Conservation (phyloP, 2,888 invertebrate species). For the Pyralis farinalis region DNA sequence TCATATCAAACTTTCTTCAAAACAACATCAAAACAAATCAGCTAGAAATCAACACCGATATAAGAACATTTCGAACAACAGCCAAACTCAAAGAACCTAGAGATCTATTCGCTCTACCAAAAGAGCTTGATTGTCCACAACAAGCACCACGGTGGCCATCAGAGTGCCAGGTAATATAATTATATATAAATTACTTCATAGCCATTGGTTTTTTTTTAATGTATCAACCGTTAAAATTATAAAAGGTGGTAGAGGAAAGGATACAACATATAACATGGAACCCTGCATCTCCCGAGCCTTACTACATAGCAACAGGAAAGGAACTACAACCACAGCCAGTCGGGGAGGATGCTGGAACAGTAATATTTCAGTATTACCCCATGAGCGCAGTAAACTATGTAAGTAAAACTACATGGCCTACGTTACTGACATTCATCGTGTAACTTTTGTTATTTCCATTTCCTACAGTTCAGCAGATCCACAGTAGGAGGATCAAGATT, state of each 20-base stretch:
- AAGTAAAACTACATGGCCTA: conserved; percentile 45
- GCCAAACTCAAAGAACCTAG: conserved; percentile 85
- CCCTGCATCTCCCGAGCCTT: conserved; percentile 88
- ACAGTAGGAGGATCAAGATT: conserved; percentile 89
- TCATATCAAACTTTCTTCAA: conserved; percentile 83
- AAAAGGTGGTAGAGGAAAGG: conserved; percentile 90
- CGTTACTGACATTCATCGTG: background rate
- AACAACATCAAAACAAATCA: conserved; percentile 85
- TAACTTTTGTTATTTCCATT: background rate
- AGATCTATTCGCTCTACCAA: conserved; percentile 86
- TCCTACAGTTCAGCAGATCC: conserved; percentile 89
- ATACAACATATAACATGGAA: conserved; percentile 88
- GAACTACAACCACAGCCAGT: conserved; percentile 92
- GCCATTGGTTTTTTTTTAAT: background rate
- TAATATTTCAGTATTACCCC: conserved; percentile 92
- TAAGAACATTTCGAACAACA: conserved; percentile 82
- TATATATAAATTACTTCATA: too few species aligned
- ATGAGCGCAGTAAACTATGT: conserved; percentile 94
- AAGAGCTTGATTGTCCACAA: conserved; percentile 85
- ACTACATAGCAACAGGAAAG: conserved; percentile 88
- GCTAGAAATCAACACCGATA: conserved; percentile 85
- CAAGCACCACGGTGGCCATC: conserved; percentile 94
- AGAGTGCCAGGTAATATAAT: conserved; percentile 88
- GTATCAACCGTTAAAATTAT: conserved; percentile 9
- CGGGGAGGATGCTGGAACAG: conserved; percentile 91